Evolutionary conservation across 2,888 invertebrate species (phyloP).

Genomic region (Steinernema carpocapsae): DNA sequence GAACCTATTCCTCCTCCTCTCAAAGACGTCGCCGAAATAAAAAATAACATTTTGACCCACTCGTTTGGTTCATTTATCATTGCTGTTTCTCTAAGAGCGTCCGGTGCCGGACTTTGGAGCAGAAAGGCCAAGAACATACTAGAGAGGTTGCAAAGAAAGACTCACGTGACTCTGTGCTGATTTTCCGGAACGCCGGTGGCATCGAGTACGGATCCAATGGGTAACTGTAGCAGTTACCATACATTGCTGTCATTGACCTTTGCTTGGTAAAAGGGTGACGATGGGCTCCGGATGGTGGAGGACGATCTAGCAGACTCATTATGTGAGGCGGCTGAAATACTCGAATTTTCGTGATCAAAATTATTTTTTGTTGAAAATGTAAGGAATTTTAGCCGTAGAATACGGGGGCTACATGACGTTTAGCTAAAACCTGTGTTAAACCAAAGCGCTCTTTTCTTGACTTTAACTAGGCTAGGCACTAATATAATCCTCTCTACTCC

Average conservation of each 20-base stretch:
- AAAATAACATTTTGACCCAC: background rate
- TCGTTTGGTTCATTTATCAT: background rate
- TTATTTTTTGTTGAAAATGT: no score
- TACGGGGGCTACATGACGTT: no score
- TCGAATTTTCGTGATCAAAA: conserved; percentile 5
- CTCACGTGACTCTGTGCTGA: conserved; percentile 31
- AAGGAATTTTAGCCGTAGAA: no score
- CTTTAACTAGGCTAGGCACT: no score
- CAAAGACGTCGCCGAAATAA: background rate
- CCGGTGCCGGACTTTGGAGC: no score
- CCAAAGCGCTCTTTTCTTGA: no score
- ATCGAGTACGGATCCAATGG: background rate
- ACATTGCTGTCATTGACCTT: conserved; percentile 26
- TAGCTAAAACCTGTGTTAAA: no score
- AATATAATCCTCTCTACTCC: no score
- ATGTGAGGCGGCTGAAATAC: conserved; percentile 20
- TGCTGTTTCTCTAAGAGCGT: background rate
- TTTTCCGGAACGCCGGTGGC: conserved; percentile 15
- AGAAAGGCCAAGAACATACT: no score
- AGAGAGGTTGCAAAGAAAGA: background rate
- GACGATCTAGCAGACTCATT: conserved; percentile 25
- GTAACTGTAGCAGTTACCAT: background rate
- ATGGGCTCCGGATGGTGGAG: background rate
- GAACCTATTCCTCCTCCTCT: background rate
- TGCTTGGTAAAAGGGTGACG: conserved; percentile 19